Evolutionary conservation across 1,140 invertebrate genomes (phyloP), one percentile per base, ranked within the genome.

Genomic region (Drosophila pachea): DNA sequence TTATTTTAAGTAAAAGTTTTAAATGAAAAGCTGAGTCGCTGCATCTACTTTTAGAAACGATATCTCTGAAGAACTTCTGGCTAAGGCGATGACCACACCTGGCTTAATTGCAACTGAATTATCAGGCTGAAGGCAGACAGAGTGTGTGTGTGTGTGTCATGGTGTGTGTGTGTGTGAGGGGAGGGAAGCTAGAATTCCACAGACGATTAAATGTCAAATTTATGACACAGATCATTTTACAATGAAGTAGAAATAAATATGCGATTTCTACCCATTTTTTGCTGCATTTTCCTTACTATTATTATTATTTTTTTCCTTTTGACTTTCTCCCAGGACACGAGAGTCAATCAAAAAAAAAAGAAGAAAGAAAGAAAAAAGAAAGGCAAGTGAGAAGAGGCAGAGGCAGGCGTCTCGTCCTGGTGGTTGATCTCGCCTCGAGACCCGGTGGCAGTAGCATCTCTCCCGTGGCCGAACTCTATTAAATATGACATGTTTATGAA

Each of bases 401-500:
- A 35, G 11, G 40, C 29, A 69, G 60, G 61, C 68, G 68, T 59
- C 52, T 29, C 38, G 11, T 48, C 53, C 35, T 42, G 77, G 77
- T 81, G 73, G 77, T 76, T 59, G 74, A 40, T 43, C 12, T 77
- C 58, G 59, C 62, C 22, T 22, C 22, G 22, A 22, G 22, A 22
- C 22, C 22, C 22, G 22, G 22, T 22, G 22, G 22, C 68, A 48
- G 75, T 69, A 78, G 76, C 76, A 70, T 45, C 59, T 52, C 59
- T 49, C 50, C 61, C 65, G 73, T 60, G 67, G 68, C 75, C 83
- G 70, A 65, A 76, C 79, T 84, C 74, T 81, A 88, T 88, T 88
- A 88, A 84, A 77, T 88, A 88, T 88, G 86, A 88, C 86, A 88
- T 88, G 73, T 88, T 88, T 88, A 88, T 88, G 86, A 88, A 88